A percentile compares a stretch with the other conserved stretches of the same genome.
phyloP scores from a whole-genome alignment of 2,113 vertebrate genomes.

The Enhydra lutris region DNA sequence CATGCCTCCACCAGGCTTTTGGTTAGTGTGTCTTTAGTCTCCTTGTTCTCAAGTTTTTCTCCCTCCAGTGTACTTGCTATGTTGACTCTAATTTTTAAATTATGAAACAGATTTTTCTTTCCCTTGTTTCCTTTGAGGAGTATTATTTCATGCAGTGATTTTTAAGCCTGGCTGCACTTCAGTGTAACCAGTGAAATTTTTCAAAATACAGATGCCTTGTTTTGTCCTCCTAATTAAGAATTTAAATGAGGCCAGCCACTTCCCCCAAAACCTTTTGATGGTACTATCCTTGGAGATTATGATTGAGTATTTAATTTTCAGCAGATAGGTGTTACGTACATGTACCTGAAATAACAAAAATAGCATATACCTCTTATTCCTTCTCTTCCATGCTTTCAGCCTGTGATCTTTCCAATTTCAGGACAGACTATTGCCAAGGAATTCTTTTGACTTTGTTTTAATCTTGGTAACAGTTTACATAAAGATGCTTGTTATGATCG shows the following conservation, averaged over 20 bases:
- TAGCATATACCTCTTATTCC: not conserved
- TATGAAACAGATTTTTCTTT: not conserved
- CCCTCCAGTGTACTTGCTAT: not conserved
- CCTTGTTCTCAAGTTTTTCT: not conserved
- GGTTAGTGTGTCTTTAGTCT: not conserved
- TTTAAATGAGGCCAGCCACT: not conserved
- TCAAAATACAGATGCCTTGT: conserved; percentile 1
- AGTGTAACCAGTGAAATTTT: not conserved
- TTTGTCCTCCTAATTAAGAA: conserved; percentile 22
- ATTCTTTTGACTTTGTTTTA: conserved; percentile 12
- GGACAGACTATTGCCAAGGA: not conserved
- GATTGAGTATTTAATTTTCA: conserved; percentile 22
- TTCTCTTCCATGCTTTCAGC: not conserved
- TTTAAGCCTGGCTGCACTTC: not conserved
- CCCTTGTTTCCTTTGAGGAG: not conserved
- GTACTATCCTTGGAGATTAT: not conserved
- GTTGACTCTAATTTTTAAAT: conserved; percentile 16
- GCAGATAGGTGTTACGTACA: not conserved
- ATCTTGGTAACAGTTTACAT: not conserved
- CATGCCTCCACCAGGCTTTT: not conserved
- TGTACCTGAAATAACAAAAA: not conserved
- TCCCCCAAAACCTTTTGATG: not conserved
- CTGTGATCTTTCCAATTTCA: not conserved
- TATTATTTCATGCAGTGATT: conserved; percentile 14
- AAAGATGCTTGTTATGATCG: not conserved